phyloP scores from a whole-genome alignment of 2,797 vertebrate genomes.

The Scolopax bukidnonensis region DNA sequence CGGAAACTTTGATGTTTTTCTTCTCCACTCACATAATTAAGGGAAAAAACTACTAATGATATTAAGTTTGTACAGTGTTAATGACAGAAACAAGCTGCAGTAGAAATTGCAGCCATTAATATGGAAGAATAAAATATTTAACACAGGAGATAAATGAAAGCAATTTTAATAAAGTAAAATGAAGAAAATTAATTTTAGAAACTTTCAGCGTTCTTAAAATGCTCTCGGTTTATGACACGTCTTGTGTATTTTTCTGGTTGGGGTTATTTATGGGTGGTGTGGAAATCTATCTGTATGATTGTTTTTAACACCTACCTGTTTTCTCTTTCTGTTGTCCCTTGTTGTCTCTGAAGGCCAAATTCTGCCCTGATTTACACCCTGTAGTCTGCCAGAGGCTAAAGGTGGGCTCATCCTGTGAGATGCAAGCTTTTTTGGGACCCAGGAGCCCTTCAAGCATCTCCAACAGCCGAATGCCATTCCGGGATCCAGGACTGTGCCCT shows the following conservation, averaged over 20 bases:
- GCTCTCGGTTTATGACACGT: slow-evolving; percentile 50
- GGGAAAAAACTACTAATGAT: slow-evolving; percentile 88
- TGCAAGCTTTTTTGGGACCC: neutral
- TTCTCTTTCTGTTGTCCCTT: neutral
- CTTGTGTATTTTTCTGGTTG: slow-evolving; percentile 59
- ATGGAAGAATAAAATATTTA: slow-evolving; percentile 88
- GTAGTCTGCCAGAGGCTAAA: neutral
- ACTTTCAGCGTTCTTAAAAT: slow-evolving; percentile 74
- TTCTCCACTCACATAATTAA: slow-evolving; percentile 88
- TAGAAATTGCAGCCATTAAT: slow-evolving; percentile 87
- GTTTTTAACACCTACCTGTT: neutral
- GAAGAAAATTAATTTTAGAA: slow-evolving; percentile 86
- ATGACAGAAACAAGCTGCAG: slow-evolving; percentile 84
- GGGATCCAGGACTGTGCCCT: neutral
- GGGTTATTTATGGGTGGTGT: slow-evolving; percentile 68
- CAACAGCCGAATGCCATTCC: neutral
- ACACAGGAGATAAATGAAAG: slow-evolving; percentile 83
- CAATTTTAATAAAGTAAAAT: slow-evolving; percentile 87
- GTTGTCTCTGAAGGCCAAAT: neutral
- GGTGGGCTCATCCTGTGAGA: neutral
- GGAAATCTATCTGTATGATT: slow-evolving; percentile 18
- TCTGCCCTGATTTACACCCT: neutral
- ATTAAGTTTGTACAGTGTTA: slow-evolving; percentile 89
- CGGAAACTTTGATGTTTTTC: slow-evolving; percentile 88
- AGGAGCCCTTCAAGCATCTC: neutral